Base-by-base conservation (phyloP, 2,113 vertebrate species). In the Notarius quadriscutis region DNA sequence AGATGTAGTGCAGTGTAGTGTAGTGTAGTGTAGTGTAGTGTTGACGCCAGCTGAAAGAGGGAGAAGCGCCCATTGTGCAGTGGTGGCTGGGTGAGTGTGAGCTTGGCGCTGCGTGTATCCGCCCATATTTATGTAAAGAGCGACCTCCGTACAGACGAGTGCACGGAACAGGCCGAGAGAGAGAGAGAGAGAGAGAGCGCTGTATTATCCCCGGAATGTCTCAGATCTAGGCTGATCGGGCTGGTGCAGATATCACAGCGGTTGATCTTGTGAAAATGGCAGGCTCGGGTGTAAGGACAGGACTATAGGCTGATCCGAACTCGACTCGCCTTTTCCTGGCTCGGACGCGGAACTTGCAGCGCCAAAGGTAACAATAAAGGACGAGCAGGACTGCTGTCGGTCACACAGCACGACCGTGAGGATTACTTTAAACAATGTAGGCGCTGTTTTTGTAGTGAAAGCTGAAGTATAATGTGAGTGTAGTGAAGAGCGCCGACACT, bases 341-440 rank as follows among this genome's bases (percentile, higher is more conserved):
- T 94, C 91, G 92, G 94, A 96, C 95, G 91, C 95, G 95, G 95
- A 95, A 95, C 95, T 95, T 90, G 92, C 89, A 86, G 93, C 90
- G 88, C 90, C 92, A 91, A 92, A 95, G 95, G 95, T 95, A 95
- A 94, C 84, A 80, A 75, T 69, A 75, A 79, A 53, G 27, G 51
- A 41, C 27, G 14, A 48, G 53, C 80, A 50, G 30, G 15, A 41
- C 27, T n/a, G 12, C 20, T 4, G 7, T 34, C 34, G 22, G 27
- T 30, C 53, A 11, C 18, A 1, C 17, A 6, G 27, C 74, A 63
- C 58, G 34, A 41, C 27, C 2, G 5, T 15, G 20, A 2, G 15
- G 51, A 22, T 71, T 12, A 30, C 27, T 72, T 55, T 34, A 2
- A 34, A 22, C 4, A 41, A 25, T 41, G 5, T 30, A 25, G 8